Evolutionary conservation across 2,113 vertebrate genomes (phyloP).

Genomic region (Gadus chalcogrammus): DNA sequence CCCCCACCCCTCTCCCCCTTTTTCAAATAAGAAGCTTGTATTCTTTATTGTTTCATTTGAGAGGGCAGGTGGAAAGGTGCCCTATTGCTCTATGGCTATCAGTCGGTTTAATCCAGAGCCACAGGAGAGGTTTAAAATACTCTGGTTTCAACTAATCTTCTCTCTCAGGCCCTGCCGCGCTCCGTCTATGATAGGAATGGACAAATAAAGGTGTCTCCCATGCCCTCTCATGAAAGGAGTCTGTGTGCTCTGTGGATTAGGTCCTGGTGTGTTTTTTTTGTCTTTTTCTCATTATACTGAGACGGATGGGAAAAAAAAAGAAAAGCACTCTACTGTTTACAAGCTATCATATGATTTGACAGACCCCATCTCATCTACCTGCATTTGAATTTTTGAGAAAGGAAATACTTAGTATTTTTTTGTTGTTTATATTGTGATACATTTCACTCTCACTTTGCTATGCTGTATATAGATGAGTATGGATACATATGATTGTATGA

Average conservation of each 20-base stretch:
- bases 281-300: conserved; percentile 69
- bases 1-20: not conserved
- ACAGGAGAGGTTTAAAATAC: conserved; percentile 90
- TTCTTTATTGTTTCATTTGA: conserved; percentile 78
- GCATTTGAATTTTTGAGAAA: no score
- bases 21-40: conserved; percentile 57
- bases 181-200: conserved; percentile 76
- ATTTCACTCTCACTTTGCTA: no score
- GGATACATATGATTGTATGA: no score
- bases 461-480: no score
- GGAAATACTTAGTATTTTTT: no score
- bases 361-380: no score
- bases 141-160: conserved; percentile 98
- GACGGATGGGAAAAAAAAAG: conserved; percentile 48
- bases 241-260: conserved; percentile 84
- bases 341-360: conserved; percentile 33
- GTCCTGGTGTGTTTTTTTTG: conserved; percentile 52
- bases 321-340: conserved; percentile 55
- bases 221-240: conserved; percentile 76
- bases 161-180: conserved; percentile 83
- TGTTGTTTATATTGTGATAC: no score
- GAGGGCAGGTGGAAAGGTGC: conserved; percentile 69
- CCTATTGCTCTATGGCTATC: conserved; percentile 70
- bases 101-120: conserved; percentile 83
- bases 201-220: conserved; percentile 82